Evolutionary conservation across 1,140 invertebrate species (phyloP), one percentile per base, ranked within the genome.

Genomic region (Nautilus pompilius): DNA sequence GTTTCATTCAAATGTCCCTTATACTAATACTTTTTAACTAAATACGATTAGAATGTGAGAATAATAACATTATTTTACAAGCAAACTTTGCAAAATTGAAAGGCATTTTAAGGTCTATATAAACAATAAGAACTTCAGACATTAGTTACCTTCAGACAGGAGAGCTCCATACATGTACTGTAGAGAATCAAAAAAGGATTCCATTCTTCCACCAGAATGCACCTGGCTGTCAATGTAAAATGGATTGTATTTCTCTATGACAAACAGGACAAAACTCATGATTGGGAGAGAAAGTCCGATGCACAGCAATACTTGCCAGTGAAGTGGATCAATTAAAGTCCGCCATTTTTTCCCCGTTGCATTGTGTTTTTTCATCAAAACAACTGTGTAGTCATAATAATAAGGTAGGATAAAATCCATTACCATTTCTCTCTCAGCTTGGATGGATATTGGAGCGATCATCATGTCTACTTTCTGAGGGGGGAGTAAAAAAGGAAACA

Each of bases 301-400:
- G 33, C 26, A 69, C 20, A 66, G 32, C 1, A 66, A 60, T 8
- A 76, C 70, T 51, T 69, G 51, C 65, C 67, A 67, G 20, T 69
- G 60, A 32, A 76, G 69, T 17, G 71, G 71, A n/a, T 69, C 63
- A 1, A 72, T 53, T 24, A 71, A 62, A 2, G 69, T 71, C 29
- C 56, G 34, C 72, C 72, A 72, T 61, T 74, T 72, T 34, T 54
- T 58, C 20, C 48, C 41, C 17, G 59, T 59, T 10, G 66, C 58
- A 58, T 74, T 68, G 5, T 70, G 72, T 26, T 62, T 69, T 32
- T 67, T 70, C 20, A 68, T 48, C 22, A 74, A 30, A 62, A 95
- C 91, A 51, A 92, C 92, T 0, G 66, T 59, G 0, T 93, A 90
- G 74, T 95, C 93, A 74, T 92, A 95, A 79, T 94, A 95, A 0